phyloP scores from a whole-genome alignment of 2,113 vertebrate genomes.

The Balaenoptera acutorostrata region DNA sequence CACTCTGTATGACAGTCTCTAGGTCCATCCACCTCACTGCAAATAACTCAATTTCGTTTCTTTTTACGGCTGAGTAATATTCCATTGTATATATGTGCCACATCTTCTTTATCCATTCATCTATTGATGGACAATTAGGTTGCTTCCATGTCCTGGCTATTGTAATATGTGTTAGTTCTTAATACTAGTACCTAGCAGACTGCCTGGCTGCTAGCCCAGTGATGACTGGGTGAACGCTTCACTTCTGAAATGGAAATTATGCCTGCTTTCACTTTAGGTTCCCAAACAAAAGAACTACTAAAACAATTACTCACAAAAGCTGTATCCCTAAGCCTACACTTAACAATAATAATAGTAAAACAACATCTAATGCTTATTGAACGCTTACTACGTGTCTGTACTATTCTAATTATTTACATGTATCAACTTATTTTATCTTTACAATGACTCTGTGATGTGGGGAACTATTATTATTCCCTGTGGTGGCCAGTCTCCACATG shows the following conservation, averaged over 20 bases:
- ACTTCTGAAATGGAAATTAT: neutral
- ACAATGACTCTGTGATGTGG: neutral
- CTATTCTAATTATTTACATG: neutral
- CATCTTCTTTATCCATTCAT: no score
- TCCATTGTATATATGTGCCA: no score
- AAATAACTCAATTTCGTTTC: no score
- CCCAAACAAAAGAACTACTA: neutral
- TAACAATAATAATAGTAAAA: neutral
- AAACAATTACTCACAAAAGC: neutral
- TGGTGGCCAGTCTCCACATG: neutral
- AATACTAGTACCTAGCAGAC: neutral
- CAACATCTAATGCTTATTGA: neutral
- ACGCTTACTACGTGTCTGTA: neutral
- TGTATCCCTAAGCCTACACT: neutral
- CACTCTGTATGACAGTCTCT: no score
- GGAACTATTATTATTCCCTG: neutral
- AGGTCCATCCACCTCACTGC: no score
- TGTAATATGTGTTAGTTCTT: neutral
- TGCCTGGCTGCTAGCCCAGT: neutral
- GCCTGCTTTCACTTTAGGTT: neutral
- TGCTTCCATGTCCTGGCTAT: no score
- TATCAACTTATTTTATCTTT: neutral
- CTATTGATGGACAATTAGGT: no score
- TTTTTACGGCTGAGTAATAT: no score
- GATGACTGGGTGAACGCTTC: neutral